Base-by-base conservation (phyloP, 2,888 invertebrate genomes). In the Dugesia japonica region DNA sequence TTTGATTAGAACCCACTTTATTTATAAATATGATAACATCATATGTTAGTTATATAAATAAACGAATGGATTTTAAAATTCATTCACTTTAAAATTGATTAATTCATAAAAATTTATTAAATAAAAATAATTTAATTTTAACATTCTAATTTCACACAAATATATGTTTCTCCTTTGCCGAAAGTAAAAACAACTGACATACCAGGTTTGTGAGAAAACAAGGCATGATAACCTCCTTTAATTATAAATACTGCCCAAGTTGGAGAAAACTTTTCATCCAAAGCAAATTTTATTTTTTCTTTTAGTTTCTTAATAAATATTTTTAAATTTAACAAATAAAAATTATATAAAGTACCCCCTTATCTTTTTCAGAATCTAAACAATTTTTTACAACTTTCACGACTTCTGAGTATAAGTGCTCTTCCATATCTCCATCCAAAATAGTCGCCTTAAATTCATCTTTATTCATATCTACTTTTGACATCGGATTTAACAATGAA, bases 341-440 rank as follows among this genome's bases (percentile, higher is more conserved):
- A 20, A 20, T 56, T n/a, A n/a, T n/a, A 9, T 56, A 1, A 56
- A 56, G 1, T 56, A 56, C 56, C n/a, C 23, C 23, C n/a, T 56
- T 56, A 56, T 56, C n/a, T n/a, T 56, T 56, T 56, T 56, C 56
- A 1, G n/a, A 20, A 23, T 56, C 56, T 23, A n/a, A 56, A n/a
- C 56, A 56, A 13, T n/a, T 7, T 23, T 56, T 56, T 23, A 56
- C n/a, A 56, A 56, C 56, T n/a, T 56, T 56, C 4, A 56, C 56
- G 7, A 56, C 56, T 56, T 56, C 7, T 23, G 56, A 56, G 17
- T 56, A 56, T 23, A 23, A 20, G 1, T 23, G 4, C 17, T 56
- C 56, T 56, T 56, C 56, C 56, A 56, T 56, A n/a, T 56, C 56
- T 7, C 56, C 56, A 56, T 56, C 56, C n/a, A 56, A 56, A 56